Conservation (phyloP, 2,113 vertebrate species). For the Leucoraja erinaceus region DNA sequence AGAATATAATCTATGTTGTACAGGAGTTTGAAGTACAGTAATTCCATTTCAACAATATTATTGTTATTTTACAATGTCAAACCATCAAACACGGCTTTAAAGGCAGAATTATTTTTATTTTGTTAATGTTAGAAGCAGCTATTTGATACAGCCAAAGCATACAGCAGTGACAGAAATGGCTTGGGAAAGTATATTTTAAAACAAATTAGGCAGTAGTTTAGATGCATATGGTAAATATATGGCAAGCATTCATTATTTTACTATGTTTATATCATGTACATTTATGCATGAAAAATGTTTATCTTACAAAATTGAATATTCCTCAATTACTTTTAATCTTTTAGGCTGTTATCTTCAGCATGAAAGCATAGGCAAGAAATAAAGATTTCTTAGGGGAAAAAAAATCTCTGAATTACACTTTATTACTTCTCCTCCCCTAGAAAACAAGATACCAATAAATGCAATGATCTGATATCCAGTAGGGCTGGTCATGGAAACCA, state of each 20-base stretch:
- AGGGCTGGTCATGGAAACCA: background rate
- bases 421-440: background rate
- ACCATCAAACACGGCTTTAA: slow-evolving; percentile 13
- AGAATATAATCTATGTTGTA: slow-evolving; percentile 21
- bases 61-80: slow-evolving; percentile 31
- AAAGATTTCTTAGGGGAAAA: background rate
- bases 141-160: slow-evolving; percentile 30
- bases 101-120: slow-evolving; percentile 23
- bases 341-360: slow-evolving; percentile 20
- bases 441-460: background rate
- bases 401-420: slow-evolving; percentile 11
- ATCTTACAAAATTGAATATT: slow-evolving; percentile 25
- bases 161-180: background rate
- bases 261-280: slow-evolving; percentile 34
- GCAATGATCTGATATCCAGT: background rate
- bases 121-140: slow-evolving; percentile 17
- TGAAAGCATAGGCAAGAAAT: background rate
- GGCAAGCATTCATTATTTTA: slow-evolving; percentile 26
- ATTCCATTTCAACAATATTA: slow-evolving; percentile 31
- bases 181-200: slow-evolving; percentile 18
- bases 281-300: background rate
- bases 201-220: slow-evolving; percentile 24
- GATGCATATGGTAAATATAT: slow-evolving; percentile 18
- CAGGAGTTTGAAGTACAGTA: slow-evolving; percentile 25
- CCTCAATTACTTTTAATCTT: background rate